Percentiles rank a stretch among this genome's conserved stretches.
Evolutionary conservation across 92 coral and sea anemone genomes (phyloP).

Genomic region (Meandrina meandrites): DNA sequence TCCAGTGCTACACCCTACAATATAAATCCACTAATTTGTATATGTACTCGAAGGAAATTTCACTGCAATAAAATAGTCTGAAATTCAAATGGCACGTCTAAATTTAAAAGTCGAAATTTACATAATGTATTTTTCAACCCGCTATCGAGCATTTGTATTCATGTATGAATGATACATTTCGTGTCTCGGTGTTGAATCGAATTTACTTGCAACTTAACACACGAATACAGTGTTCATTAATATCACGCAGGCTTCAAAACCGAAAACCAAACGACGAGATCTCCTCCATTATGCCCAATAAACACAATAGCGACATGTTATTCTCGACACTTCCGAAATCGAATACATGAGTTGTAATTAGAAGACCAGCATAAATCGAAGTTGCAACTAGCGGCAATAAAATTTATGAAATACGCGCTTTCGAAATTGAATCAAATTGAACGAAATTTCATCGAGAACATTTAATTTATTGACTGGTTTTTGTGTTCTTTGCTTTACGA

Average conservation of each 20-base stretch:
- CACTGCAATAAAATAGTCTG: background rate
- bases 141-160: background rate
- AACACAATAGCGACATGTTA: background rate
- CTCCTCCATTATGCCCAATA: background rate
- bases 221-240: background rate
- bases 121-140: background rate
- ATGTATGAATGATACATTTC: background rate
- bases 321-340: conserved; percentile 10
- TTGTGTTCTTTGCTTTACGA: background rate
- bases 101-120: background rate
- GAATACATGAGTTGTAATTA: conserved; percentile 17
- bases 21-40: background rate
- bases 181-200: background rate
- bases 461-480: too few species aligned
- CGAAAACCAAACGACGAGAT: background rate
- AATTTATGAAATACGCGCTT: conserved; percentile 2
- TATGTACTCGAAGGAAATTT: background rate
- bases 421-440: background rate
- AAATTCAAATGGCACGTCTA: background rate
- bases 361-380: conserved; percentile 13
- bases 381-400: background rate
- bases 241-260: background rate
- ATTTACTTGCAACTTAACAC: background rate
- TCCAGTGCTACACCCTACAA: background rate
- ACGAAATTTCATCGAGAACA: background rate